Conservation (phyloP, 2,888 invertebrate species). For the Leistus spinibarbis region DNA sequence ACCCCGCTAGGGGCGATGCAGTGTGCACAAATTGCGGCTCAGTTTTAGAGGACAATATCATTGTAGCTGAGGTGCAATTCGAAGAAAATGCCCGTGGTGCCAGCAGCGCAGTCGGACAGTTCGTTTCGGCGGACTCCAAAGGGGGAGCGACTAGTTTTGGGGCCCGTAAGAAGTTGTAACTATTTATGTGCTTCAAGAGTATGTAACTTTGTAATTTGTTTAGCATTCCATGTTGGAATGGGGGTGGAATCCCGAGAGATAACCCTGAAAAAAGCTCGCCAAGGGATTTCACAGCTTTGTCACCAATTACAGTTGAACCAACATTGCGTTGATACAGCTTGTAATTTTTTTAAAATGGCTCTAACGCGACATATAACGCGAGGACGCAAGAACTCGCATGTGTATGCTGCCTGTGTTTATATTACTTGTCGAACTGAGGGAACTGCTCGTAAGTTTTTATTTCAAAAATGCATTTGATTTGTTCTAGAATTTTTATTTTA, state of each 20-base stretch:
- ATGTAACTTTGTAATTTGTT: slow-evolving; percentile 43
- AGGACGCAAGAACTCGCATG: slow-evolving; percentile 87
- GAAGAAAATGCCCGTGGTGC: slow-evolving; percentile 91
- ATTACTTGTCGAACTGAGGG: slow-evolving; percentile 95
- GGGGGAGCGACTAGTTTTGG: slow-evolving; percentile 84
- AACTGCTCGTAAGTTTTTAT: slow-evolving; percentile 84
- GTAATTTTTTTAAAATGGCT: slow-evolving; percentile 93
- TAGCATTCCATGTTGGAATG: slow-evolving; percentile 78
- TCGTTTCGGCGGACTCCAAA: slow-evolving; percentile 87
- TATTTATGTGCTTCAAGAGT: not conserved
- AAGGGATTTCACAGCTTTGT: slow-evolving; percentile 83
- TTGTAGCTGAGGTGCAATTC: slow-evolving; percentile 96
- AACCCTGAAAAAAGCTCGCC: slow-evolving; percentile 86
- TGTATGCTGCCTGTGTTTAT: slow-evolving; percentile 97
- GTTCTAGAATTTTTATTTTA: slow-evolving; percentile 46
- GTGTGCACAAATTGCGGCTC: slow-evolving; percentile 96
- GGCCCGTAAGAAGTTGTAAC: slow-evolving; percentile 60
- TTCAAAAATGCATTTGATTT: not conserved
- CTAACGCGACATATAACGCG: slow-evolving; percentile 82
- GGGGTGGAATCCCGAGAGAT: slow-evolving; percentile 92
- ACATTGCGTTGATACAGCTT: slow-evolving; percentile 91
- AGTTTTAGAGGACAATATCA: slow-evolving; percentile 94
- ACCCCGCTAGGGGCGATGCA: slow-evolving; percentile 91
- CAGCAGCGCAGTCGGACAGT: slow-evolving; percentile 88
- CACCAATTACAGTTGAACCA: slow-evolving; percentile 87